phyloP scores from a whole-genome alignment of 1,140 invertebrate species.

The Calycopis cecrops region DNA sequence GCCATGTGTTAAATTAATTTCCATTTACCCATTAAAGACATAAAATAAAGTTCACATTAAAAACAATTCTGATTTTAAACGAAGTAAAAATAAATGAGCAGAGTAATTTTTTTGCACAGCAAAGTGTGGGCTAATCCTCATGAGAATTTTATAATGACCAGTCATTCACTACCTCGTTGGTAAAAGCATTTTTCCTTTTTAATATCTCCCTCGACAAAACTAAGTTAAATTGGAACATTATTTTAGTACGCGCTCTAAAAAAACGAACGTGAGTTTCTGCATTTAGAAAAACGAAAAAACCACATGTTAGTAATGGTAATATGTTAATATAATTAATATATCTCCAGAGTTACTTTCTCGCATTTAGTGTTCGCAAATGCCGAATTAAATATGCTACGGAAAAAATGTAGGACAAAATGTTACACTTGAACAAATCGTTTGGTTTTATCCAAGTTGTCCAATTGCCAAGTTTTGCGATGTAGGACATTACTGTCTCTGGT shows the following conservation, averaged over 20 bases:
- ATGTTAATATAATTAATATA: not conserved
- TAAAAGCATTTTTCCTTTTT: constrained; percentile 31
- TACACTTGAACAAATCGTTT: too few species aligned
- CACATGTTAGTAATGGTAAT: not conserved
- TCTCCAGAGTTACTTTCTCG: not conserved
- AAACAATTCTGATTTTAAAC: not conserved
- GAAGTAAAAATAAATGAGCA: constrained; percentile 10
- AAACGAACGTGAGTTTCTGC: constrained; percentile 2
- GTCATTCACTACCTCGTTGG: constrained; percentile 27
- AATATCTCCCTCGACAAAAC: constrained; percentile 25
- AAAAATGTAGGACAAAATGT: too few species aligned
- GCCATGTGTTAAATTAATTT: too few species aligned
- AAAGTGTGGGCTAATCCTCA: constrained; percentile 29
- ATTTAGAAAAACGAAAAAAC: constrained; percentile 8
- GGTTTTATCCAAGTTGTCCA: too few species aligned
- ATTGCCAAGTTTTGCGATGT: too few species aligned
- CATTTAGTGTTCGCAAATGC: too few species aligned
- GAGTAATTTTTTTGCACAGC: constrained; percentile 17
- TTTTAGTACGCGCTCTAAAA: constrained; percentile 3
- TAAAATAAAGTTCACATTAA: not conserved
- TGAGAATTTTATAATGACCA: constrained; percentile 27
- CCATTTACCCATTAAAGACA: too few species aligned
- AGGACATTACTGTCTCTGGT: too few species aligned
- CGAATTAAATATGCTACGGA: too few species aligned
- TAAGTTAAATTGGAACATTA: constrained; percentile 23